These are phyloP conservation scores for Microhierax caerulescens DNA, from an alignment of 2,797 vertebrate species.

Conservation along the genomic window DNA sequence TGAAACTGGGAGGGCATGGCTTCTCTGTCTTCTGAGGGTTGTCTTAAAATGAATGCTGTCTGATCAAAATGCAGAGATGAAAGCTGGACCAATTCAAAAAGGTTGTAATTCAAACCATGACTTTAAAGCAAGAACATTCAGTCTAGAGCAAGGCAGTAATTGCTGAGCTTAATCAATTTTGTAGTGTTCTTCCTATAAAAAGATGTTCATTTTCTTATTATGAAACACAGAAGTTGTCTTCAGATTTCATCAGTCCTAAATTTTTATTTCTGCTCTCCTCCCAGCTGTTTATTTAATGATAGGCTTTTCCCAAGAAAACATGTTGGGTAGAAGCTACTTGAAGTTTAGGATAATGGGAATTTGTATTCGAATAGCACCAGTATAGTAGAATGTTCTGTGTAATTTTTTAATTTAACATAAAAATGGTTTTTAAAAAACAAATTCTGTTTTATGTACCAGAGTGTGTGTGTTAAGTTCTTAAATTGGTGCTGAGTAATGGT, in stretches of 20 bases:
- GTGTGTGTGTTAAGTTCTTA: not conserved
- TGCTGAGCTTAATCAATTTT: not conserved
- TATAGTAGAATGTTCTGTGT: not conserved
- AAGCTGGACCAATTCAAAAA: not conserved
- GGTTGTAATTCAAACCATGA: not conserved
- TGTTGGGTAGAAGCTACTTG: not conserved
- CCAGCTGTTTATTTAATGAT: not conserved
- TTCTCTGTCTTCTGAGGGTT: not conserved
- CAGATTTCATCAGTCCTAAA: not conserved
- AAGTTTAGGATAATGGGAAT: not conserved
- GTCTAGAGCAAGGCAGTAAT: not conserved
- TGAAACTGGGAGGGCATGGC: not conserved
- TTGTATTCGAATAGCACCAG: not conserved
- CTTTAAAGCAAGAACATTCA: not conserved
- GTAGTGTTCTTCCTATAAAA: not conserved
- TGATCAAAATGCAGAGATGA: not conserved
- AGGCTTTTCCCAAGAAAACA: not conserved
- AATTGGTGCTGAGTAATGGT: not conserved
- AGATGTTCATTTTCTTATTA: not conserved
- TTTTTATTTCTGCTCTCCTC: not conserved
- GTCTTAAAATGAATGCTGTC: not conserved
- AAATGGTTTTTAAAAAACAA: not conserved
- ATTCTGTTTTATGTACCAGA: not conserved
- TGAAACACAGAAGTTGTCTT: not conserved
- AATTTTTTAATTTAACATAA: not conserved